Conservation (phyloP, 2,888 invertebrate genomes). For the Drosophila meridionalis region DNA sequence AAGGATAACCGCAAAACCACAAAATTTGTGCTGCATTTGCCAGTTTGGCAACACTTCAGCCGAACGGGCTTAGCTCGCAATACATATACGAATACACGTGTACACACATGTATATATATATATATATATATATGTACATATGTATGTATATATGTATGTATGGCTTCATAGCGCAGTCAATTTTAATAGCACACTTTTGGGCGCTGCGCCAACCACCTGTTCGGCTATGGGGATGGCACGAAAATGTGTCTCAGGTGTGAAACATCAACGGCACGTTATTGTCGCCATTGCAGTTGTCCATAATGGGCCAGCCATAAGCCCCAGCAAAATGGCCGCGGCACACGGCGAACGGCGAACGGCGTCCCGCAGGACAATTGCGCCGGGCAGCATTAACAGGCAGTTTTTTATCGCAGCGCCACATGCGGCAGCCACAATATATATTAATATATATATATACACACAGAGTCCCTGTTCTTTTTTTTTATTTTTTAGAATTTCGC, state of each 20-base stretch:
- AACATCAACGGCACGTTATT: conserved; percentile 76
- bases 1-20: conserved; percentile 66
- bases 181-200: conserved; percentile 68
- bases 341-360: conserved; percentile 1
- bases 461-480: background rate
- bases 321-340: conserved; percentile 37
- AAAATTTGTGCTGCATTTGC: conserved; percentile 73
- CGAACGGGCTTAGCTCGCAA: conserved; percentile 27
- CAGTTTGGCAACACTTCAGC: conserved; percentile 62
- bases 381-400: conserved; percentile 63
- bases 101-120: background rate
- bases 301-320: conserved; percentile 72
- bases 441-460: conserved; percentile 11
- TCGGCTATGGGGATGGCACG: background rate
- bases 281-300: conserved; percentile 77
- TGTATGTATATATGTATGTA: conserved; percentile 7
- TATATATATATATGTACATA: conserved; percentile 1
- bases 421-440: conserved; percentile 41
- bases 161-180: conserved; percentile 30
- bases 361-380: conserved; percentile 66
- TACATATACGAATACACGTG: conserved; percentile 4
- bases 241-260: conserved; percentile 74
- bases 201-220: conserved; percentile 76
- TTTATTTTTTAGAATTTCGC: conserved; percentile 35
- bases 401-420: conserved; percentile 63